Percentiles rank a stretch among this genome's conserved stretches.
Conservation (phyloP, 2,888 invertebrate species). For the Nomada fucata region DNA sequence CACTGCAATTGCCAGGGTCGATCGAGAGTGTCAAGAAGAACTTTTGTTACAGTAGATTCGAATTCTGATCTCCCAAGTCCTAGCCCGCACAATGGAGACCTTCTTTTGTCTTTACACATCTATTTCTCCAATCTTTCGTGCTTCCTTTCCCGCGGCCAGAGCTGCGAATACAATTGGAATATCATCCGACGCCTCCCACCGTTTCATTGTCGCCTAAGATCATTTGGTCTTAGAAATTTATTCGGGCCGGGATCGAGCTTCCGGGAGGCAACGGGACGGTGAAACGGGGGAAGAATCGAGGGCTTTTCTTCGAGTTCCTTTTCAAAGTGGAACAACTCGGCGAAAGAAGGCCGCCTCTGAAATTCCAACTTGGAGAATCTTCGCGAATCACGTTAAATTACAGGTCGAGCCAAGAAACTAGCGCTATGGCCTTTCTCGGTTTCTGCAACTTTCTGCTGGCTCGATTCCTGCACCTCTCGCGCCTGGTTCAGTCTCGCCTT, state of each 20-base stretch:
- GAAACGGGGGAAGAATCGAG: not conserved
- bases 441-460: not conserved
- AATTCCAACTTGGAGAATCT: conserved; percentile 20
- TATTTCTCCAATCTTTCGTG: conserved; percentile 51
- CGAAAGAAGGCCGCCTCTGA: conserved; percentile 39
- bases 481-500: not conserved
- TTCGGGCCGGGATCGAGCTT: conserved; percentile 45
- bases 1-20: not conserved
- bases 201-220: conserved; percentile 61
- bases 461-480: not conserved
- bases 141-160: conserved; percentile 32
- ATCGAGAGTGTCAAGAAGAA: conserved; percentile 10
- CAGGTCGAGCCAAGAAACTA: conserved; percentile 20
- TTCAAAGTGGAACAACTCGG: conserved; percentile 21
- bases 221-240: conserved; percentile 63
- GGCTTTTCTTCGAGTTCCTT: conserved; percentile 27
- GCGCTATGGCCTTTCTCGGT: not conserved
- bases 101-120: conserved; percentile 55
- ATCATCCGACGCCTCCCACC: conserved; percentile 42
- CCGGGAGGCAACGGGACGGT: not conserved
- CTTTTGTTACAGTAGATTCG: not conserved
- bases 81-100: conserved; percentile 42
- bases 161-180: conserved; percentile 60
- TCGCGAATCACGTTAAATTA: conserved; percentile 26
- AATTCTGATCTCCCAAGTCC: conserved; percentile 18